Evolutionary conservation across 1,140 invertebrate genomes (phyloP).

Genomic region (Helicoverpa armigera): DNA sequence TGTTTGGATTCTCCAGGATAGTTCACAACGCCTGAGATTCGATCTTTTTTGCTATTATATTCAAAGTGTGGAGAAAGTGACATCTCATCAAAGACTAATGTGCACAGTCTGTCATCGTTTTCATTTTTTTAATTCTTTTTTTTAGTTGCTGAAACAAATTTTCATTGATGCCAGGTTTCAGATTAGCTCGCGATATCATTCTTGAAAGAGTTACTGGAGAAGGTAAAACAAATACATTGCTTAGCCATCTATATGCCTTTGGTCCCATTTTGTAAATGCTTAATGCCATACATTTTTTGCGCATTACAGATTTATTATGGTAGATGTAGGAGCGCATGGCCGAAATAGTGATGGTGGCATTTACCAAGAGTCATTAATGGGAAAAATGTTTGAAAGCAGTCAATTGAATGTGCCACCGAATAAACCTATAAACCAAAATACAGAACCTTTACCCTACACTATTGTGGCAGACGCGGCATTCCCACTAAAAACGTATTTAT

Average conservation of each 20-base stretch:
- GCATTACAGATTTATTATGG: slow-evolving; percentile 76
- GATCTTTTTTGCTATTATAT: background rate
- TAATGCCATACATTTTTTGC: slow-evolving; percentile 52
- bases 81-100: too few relatives aligned
- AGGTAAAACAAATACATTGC: too few relatives aligned
- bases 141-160: background rate
- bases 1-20: too few relatives aligned
- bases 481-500: too few relatives aligned
- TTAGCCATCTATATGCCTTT: background rate
- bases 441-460: too few relatives aligned
- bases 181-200: background rate
- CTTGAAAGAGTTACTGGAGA: background rate
- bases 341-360: slow-evolving; percentile 80
- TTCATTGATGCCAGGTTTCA: background rate
- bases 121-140: background rate
- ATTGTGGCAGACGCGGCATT: too few relatives aligned
- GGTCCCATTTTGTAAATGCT: background rate
- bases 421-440: too few relatives aligned
- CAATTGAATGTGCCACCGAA: too few relatives aligned
- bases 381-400: too few relatives aligned
- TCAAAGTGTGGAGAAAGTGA: too few relatives aligned
- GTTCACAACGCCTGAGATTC: too few relatives aligned
- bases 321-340: slow-evolving; percentile 75
- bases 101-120: background rate
- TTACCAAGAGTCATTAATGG: slow-evolving; percentile 58